phyloP scores from a whole-genome alignment of 2,888 invertebrate species.

The Crossocerus cetratus region DNA sequence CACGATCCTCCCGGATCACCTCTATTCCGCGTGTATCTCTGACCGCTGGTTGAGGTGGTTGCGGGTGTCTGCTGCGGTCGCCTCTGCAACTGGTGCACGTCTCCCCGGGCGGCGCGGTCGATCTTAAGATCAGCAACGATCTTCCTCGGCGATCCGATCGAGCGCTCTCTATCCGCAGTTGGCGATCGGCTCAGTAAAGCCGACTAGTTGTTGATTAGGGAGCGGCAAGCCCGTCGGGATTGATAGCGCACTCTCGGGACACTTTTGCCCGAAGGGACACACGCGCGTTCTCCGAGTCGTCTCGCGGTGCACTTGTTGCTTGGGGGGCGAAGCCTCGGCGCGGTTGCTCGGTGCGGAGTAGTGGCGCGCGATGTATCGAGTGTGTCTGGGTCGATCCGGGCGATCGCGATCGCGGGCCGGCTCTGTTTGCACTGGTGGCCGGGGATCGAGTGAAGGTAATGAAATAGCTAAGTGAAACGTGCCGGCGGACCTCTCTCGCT shows the following conservation, averaged over 20 bases:
- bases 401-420: slow-evolving; percentile 41
- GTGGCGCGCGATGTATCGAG: too few species aligned
- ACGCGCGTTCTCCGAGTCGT: background rate
- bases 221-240: too few species aligned
- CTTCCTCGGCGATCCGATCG: too few species aligned
- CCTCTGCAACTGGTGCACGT: slow-evolving; percentile 25
- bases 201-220: too few species aligned
- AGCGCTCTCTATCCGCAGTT: too few species aligned
- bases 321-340: too few species aligned
- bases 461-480: slow-evolving; percentile 64
- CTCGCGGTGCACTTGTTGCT: too few species aligned
- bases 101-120: background rate
- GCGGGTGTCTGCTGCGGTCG: slow-evolving; percentile 35
- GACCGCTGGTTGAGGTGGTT: background rate
- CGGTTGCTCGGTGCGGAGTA: too few species aligned
- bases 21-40: background rate
- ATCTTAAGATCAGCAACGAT: background rate
- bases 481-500: slow-evolving; percentile 25
- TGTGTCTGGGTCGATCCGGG: background rate
- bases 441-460: slow-evolving; percentile 69
- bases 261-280: too few species aligned
- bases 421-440: slow-evolving; percentile 58
- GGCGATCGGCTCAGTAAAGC: too few species aligned
- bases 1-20: slow-evolving; percentile 24
- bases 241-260: too few species aligned